Evolutionary conservation across 2,888 invertebrate genomes (phyloP).

Genomic region (Eupithecia pulchellata): DNA sequence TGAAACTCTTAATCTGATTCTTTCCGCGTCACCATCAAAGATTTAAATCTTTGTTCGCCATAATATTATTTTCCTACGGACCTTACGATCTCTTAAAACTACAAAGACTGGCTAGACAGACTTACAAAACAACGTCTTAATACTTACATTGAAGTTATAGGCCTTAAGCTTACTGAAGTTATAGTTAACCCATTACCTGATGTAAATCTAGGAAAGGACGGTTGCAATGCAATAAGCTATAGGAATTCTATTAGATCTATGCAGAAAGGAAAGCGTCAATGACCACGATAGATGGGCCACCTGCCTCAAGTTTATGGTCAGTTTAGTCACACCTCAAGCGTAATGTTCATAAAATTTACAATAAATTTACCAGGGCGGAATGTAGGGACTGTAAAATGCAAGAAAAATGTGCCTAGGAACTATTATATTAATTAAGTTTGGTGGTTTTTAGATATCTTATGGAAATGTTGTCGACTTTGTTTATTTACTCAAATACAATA

Average conservation of each 20-base stretch:
- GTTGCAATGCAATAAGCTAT: slow-evolving; percentile 38
- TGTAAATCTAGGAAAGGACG: not conserved
- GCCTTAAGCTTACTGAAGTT: no score
- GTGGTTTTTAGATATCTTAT: not conserved
- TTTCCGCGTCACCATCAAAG: not conserved
- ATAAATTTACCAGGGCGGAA: slow-evolving; percentile 32
- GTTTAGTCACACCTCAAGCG: slow-evolving; percentile 43
- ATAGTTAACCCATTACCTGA: not conserved
- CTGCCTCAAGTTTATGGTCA: slow-evolving; percentile 56
- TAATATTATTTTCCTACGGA: not conserved
- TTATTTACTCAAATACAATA: no score
- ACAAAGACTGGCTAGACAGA: not conserved
- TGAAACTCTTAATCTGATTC: not conserved
- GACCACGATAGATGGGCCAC: slow-evolving; percentile 50
- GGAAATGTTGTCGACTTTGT: not conserved
- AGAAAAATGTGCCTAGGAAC: not conserved
- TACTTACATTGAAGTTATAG: not conserved
- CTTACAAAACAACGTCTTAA: not conserved
- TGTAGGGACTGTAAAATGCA: not conserved
- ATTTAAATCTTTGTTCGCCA: no score
- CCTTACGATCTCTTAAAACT: not conserved
- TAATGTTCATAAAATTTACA: slow-evolving; percentile 47
- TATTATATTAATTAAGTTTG: not conserved
- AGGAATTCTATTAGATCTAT: slow-evolving; percentile 42
- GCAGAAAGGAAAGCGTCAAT: slow-evolving; percentile 40